Conservation (phyloP, 1,140 invertebrate genomes). For the Eueides isabella region DNA sequence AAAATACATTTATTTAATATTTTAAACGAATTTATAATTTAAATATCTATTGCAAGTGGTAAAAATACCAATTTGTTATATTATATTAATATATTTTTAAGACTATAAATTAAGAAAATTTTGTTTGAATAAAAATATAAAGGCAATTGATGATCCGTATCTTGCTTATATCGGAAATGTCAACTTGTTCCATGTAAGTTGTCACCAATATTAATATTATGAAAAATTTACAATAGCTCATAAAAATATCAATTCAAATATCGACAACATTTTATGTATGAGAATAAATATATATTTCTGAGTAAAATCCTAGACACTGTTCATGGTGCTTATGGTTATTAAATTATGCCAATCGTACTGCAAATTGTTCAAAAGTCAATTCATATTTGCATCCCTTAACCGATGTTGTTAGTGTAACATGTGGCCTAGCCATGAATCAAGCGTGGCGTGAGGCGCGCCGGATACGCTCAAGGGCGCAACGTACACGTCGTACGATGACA, state of each 20-base stretch:
- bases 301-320: no score
- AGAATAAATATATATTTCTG: no score
- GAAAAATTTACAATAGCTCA: not conserved
- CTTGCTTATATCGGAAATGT: not conserved
- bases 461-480: slow-evolving; percentile 57
- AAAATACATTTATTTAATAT: not conserved
- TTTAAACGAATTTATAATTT: not conserved
- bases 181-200: not conserved
- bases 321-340: not conserved
- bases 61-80: not conserved
- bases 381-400: not conserved
- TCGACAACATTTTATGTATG: no score
- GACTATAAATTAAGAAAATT: not conserved
- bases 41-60: not conserved
- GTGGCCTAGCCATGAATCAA: slow-evolving; percentile 25
- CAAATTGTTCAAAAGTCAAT: no score
- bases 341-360: not conserved
- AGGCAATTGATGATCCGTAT: not conserved
- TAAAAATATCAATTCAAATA: not conserved
- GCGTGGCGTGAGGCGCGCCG: slow-evolving; percentile 36
- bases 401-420: not conserved
- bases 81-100: not conserved
- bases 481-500: slow-evolving; percentile 36
- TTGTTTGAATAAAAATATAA: not conserved
- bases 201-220: not conserved